Conservation (phyloP, 2,113 vertebrate species). For the Scolopax mira region DNA sequence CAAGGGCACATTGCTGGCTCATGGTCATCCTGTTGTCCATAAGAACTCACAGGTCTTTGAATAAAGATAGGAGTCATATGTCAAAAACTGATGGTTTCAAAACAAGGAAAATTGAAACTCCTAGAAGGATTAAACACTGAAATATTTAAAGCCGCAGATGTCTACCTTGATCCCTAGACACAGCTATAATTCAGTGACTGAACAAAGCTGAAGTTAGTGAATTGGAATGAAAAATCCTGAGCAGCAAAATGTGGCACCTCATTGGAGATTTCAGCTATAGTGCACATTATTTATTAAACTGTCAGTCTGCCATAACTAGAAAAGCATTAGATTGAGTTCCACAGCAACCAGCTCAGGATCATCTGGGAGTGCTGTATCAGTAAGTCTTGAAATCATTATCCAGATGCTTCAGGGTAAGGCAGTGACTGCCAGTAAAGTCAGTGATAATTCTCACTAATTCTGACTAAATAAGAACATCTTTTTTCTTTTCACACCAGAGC, state of each 20-base stretch:
- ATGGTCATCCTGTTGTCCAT: no score
- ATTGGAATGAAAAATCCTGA: slow-evolving; percentile 16
- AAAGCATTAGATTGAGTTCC: background rate
- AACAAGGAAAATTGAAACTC: slow-evolving; percentile 30
- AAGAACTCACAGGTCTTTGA: no score
- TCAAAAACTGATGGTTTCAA: slow-evolving; percentile 7
- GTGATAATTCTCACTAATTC: slow-evolving; percentile 13
- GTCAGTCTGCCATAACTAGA: background rate
- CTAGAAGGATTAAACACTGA: slow-evolving; percentile 31
- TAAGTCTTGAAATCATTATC: slow-evolving; percentile 34
- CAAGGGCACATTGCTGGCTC: no score
- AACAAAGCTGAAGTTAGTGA: background rate
- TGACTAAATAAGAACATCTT: background rate
- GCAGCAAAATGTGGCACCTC: background rate
- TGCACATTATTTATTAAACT: slow-evolving; percentile 54
- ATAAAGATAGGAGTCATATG: background rate
- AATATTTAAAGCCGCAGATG: slow-evolving; percentile 52
- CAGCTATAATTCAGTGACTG: slow-evolving; percentile 26
- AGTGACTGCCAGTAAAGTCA: background rate
- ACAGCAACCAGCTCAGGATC: background rate
- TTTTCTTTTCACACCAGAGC: background rate
- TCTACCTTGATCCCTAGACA: slow-evolving; percentile 20
- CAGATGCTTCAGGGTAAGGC: slow-evolving; percentile 18
- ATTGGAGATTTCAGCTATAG: slow-evolving; percentile 20
- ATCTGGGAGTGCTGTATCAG: background rate